These are phyloP conservation scores for Salpingus planirostris DNA, from an alignment of 2,888 invertebrate species.

Conservation along the genomic window DNA sequence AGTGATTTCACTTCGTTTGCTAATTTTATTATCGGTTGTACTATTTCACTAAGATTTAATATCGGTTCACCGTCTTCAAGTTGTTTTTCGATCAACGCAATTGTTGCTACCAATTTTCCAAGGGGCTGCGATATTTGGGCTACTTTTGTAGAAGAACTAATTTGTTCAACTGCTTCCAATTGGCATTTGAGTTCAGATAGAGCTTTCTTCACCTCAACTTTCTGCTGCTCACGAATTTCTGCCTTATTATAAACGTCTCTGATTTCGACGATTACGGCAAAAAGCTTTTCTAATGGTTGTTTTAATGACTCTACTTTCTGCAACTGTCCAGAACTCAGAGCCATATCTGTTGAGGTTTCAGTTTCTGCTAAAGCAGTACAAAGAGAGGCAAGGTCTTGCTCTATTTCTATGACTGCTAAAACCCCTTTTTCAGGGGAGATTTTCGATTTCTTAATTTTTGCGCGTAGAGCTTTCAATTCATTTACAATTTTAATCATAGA, in stretches of 20 bases:
- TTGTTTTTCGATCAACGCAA: constrained; percentile 6
- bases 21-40: constrained; percentile 3
- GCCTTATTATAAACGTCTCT: background rate
- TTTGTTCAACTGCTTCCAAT: background rate
- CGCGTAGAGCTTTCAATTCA: constrained; percentile 12
- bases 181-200: background rate
- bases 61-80: constrained; percentile 1
- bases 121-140: constrained; percentile 3
- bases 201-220: background rate
- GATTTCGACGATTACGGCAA: background rate
- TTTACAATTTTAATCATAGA: background rate
- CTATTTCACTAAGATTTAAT: constrained; percentile 6
- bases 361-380: constrained; percentile 1
- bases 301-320: background rate
- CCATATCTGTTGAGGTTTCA: too few relatives aligned
- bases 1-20: background rate
- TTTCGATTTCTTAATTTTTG: constrained; percentile 8
- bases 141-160: background rate
- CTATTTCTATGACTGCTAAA: constrained; percentile 16
- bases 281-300: background rate
- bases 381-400: constrained; percentile 1
- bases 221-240: background rate
- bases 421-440: constrained; percentile 18
- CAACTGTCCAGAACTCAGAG: background rate
- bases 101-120: constrained; percentile 5